These are phyloP conservation scores for Sarotherodon lohbergeri DNA, from an alignment of 2,113 vertebrate species.

Conservation along the genomic window DNA sequence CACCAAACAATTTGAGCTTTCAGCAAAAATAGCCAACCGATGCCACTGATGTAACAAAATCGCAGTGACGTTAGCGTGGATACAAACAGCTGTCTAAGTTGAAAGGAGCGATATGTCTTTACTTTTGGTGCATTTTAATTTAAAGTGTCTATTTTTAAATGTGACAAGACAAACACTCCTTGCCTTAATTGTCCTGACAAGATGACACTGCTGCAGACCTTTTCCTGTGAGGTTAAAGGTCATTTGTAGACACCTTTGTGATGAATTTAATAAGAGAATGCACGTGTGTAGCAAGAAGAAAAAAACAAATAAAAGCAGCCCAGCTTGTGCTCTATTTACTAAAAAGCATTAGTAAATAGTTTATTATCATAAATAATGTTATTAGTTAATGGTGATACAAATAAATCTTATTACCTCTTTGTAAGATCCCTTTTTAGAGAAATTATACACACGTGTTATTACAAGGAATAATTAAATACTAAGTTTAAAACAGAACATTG, in stretches of 20 bases:
- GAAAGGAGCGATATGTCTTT: not conserved
- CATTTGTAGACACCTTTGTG: not conserved
- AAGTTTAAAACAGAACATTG: not conserved
- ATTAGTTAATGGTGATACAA: not conserved
- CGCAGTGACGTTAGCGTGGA: not conserved
- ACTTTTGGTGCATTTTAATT: not conserved
- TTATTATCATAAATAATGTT: not conserved
- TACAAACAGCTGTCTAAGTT: not conserved
- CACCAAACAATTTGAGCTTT: too few species aligned
- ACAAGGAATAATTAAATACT: not conserved
- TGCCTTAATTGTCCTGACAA: too few species aligned
- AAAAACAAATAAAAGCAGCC: fast-evolving
- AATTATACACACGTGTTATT: not conserved
- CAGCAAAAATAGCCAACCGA: not conserved
- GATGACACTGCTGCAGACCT: not conserved
- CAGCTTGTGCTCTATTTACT: not conserved
- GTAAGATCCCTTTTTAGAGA: not conserved
- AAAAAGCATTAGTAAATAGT: not conserved
- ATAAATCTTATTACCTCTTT: not conserved
- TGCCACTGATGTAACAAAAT: fast-evolving
- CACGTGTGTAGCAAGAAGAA: not conserved
- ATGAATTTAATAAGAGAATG: not conserved
- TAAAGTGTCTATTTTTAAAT: not conserved
- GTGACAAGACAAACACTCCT: not conserved
- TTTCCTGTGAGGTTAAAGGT: not conserved